Conservation (phyloP, 2,113 vertebrate genomes). For the Ranitomeya variabilis region DNA sequence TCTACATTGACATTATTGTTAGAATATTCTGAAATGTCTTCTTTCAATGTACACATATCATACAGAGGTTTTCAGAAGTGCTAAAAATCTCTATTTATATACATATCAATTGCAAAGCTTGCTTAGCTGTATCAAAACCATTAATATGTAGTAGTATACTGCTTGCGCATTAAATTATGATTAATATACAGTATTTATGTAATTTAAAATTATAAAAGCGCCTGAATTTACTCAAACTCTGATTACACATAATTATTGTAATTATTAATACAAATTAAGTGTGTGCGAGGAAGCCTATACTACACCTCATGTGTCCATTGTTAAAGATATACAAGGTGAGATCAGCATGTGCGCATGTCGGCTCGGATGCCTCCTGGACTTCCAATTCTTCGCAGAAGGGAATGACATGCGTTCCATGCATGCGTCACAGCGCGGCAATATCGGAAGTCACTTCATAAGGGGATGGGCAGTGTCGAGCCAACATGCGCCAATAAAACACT, state of each 20-base stretch:
- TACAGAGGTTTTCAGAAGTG: neutral
- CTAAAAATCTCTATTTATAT: conserved; percentile 6
- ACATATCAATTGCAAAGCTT: conserved; percentile 18
- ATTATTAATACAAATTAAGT: conserved; percentile 8
- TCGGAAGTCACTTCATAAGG: too few species aligned
- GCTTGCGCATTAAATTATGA: conserved; percentile 16
- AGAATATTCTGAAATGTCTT: neutral
- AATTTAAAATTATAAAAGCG: conserved; percentile 21
- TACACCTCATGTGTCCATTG: neutral
- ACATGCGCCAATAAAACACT: too few species aligned
- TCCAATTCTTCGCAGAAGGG: too few species aligned
- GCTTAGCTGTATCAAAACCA: neutral
- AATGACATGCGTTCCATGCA: too few species aligned
- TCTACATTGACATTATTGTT: neutral
- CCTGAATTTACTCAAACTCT: conserved; percentile 4
- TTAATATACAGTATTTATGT: conserved; percentile 32
- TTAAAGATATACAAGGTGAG: neutral
- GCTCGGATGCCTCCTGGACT: too few species aligned
- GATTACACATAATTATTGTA: conserved; percentile 42
- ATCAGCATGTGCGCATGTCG: too few species aligned
- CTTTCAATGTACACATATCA: neutral
- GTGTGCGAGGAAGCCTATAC: neutral
- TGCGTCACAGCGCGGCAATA: too few species aligned
- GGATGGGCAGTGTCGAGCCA: too few species aligned
- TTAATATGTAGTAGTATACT: conserved; percentile 27